Base-by-base conservation (phyloP, 2,797 vertebrate genomes). In the Phoxinus dragarum region DNA sequence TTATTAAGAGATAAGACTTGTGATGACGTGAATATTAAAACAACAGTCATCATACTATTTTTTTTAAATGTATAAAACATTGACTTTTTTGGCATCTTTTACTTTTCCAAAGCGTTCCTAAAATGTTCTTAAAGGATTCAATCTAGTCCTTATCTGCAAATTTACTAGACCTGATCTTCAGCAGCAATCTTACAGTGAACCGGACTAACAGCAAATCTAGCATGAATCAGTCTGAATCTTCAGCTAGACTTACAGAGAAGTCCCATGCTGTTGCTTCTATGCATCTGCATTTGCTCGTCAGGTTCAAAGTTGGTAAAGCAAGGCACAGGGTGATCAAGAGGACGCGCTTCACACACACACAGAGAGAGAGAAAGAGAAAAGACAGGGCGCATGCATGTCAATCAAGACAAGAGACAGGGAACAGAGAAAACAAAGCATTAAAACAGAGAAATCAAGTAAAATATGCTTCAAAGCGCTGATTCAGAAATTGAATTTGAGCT, bases 181-280 rank as follows among this genome's bases (percentile, higher is more conserved):
- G 61, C 27, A 31, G 59, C 10, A 27, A 61, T n/a, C 56, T 66
- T 12, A 64, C 27, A 67, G 27, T 14, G 42, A 47, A 49, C 8
- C 17, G 36, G 64, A 66, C 19, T 38, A 74, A 34, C 47, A 12
- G 31, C 21, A 59, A 76, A 38, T 80, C 64, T 67, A 80, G 21
- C 44, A 67, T 54, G 21, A 81, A 38, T 81, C 69, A 66, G 31
- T 66, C 59, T 86, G 54, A 10, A 71, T 83, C 76, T 44, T 49
- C 66, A 82, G n/a, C 56, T 78, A 40, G 82, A 96, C 97, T 97
- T 96, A 97, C 96, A 96, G 90, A 97, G 96, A 96, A 96, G 96
- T 96, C 97, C 97, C 96, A 96, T 92, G 96, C 98, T 99, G 96
- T 96, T 95, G 94, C 97, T 97, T 94, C 96, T 97, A 91, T 90